Conservation (phyloP, 2,888 invertebrate species). For the Melieria omissa region DNA sequence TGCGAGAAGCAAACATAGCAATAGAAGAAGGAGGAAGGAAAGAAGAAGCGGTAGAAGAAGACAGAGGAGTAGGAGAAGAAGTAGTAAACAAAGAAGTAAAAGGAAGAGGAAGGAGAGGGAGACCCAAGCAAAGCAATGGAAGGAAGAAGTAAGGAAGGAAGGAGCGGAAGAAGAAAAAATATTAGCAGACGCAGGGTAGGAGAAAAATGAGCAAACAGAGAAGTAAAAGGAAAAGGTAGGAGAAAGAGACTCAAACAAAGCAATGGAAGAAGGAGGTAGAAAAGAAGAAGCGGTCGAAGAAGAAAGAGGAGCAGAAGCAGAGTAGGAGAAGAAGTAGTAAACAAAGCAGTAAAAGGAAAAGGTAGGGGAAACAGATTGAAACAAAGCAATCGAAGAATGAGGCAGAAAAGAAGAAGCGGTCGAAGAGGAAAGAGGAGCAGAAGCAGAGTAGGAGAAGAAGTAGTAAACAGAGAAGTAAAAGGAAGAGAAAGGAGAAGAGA, state of each 20-base stretch:
- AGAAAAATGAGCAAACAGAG: too few species aligned
- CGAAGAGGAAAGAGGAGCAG: neutral
- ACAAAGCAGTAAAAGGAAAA: neutral
- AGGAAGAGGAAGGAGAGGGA: neutral
- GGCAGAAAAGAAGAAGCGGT: neutral
- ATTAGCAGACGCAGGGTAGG: neutral
- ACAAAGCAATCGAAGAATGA: neutral
- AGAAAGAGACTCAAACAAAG: neutral
- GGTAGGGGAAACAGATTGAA: neutral
- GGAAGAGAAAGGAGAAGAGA: neutral
- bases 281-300: neutral
- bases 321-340: neutral
- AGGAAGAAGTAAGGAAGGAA: constrained; percentile 1
- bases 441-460: neutral
- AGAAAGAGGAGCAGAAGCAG: neutral
- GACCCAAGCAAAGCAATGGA: neutral
- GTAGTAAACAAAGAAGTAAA: neutral
- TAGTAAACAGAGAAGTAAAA: neutral
- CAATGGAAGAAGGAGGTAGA: neutral
- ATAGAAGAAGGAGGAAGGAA: neutral
- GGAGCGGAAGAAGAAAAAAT: neutral
- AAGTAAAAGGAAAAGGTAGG: neutral
- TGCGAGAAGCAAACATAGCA: neutral
- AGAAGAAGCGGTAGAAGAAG: neutral
- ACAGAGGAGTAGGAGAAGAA: neutral